phyloP scores from a whole-genome alignment of 2,113 vertebrate species.

The Paedocypris sp. region DNA sequence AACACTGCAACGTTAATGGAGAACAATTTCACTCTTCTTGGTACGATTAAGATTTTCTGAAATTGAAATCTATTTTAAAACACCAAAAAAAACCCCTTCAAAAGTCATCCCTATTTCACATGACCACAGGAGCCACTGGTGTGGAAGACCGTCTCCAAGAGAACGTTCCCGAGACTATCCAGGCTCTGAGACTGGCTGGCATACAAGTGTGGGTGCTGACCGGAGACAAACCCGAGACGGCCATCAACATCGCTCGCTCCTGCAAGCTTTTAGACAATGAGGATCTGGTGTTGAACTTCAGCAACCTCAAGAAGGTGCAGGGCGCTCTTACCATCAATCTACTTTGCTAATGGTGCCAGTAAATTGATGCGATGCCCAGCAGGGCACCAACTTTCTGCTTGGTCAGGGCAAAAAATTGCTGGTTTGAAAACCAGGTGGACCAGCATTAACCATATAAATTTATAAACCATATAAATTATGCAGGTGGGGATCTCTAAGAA shows the following conservation, averaged over 20 bases:
- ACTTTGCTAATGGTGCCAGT: neutral
- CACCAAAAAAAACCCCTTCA: no score
- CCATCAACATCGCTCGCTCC: conserved; percentile 84
- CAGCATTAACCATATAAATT: neutral
- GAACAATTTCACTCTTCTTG: conserved; percentile 69
- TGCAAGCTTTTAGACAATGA: conserved; percentile 77
- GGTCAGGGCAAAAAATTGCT: no score
- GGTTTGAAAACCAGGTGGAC: no score
- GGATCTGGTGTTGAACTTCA: conserved; percentile 82
- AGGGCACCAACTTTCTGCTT: no score
- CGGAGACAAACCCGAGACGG: conserved; percentile 92
- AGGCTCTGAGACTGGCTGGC: conserved; percentile 78
- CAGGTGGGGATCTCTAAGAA: neutral
- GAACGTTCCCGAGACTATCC: conserved; percentile 76
- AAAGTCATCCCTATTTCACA: neutral
- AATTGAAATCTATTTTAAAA: no score
- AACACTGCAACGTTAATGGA: conserved; percentile 66
- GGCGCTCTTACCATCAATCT: neutral
- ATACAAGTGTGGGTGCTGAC: conserved; percentile 90
- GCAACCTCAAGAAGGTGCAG: conserved; percentile 73
- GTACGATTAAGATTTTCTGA: no score
- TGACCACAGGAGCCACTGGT: conserved; percentile 75
- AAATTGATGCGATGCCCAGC: neutral
- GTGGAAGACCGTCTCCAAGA: conserved; percentile 94
- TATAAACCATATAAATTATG: no score